Conservation (phyloP, 2,888 invertebrate species). For the Tetramorium bicarinatum region DNA sequence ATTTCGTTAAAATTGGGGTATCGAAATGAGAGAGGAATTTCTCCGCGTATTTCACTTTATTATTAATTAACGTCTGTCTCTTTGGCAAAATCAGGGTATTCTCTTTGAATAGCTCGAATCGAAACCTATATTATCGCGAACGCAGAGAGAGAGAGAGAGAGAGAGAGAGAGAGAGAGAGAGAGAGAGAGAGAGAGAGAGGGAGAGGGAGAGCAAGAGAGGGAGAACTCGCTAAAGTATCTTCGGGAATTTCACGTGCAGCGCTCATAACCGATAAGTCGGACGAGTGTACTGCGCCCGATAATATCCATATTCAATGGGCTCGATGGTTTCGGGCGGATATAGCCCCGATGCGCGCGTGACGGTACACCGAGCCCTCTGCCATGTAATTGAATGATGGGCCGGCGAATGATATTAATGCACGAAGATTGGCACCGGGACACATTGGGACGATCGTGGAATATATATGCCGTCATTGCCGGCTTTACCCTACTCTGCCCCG, state of each 20-base stretch:
- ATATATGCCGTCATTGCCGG: constrained; percentile 26
- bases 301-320: constrained; percentile 79
- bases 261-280: constrained; percentile 58
- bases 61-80: constrained; percentile 34
- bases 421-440: constrained; percentile 81
- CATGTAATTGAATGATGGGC: constrained; percentile 82
- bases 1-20: not conserved
- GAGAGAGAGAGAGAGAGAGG: not conserved
- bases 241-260: constrained; percentile 23
- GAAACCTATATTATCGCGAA: not conserved
- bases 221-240: constrained; percentile 23
- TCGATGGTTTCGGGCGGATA: constrained; percentile 76
- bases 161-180: no score
- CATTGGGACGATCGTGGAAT: constrained; percentile 76
- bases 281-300: constrained; percentile 69
- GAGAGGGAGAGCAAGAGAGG: not conserved
- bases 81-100: not conserved
- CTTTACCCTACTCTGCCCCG: constrained; percentile 7
- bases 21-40: not conserved
- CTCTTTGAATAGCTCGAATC: constrained; percentile 7
- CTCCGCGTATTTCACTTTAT: not conserved
- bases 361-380: constrained; percentile 68
- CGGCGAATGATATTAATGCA: constrained; percentile 83
- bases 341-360: constrained; percentile 66
- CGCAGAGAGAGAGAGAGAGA: no score